phyloP scores from a whole-genome alignment of 2,797 vertebrate species.

The Rhinogobio ventralis region DNA sequence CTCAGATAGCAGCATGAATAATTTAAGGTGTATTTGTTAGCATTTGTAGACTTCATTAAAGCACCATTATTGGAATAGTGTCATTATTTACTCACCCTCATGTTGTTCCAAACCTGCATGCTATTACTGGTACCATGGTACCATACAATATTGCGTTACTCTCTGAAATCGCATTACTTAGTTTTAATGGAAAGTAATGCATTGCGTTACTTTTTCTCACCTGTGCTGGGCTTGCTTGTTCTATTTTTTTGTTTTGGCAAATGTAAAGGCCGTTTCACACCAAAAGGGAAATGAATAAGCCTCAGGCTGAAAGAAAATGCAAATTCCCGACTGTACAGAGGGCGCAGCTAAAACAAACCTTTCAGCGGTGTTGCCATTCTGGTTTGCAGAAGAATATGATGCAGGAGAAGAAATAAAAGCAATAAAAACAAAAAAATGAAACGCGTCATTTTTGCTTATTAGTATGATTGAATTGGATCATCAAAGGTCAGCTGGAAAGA shows the following conservation, averaged over 20 bases:
- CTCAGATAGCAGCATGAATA: conserved; percentile 21
- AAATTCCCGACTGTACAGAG: background rate
- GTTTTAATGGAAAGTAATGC: background rate
- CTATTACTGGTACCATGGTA: background rate
- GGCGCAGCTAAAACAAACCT: background rate
- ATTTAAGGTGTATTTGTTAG: conserved; percentile 8
- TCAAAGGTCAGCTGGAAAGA: background rate
- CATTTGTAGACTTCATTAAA: conserved; percentile 1
- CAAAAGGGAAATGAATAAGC: background rate
- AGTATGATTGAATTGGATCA: background rate
- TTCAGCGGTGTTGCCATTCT: background rate
- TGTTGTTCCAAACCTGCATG: background rate
- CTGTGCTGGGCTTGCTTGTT: background rate
- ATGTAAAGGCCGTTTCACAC: background rate
- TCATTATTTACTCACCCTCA: background rate
- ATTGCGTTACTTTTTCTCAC: background rate
- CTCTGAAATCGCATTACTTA: background rate
- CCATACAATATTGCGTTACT: background rate
- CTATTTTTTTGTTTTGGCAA: background rate
- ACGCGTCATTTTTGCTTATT: background rate
- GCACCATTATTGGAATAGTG: background rate
- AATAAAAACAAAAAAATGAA: background rate
- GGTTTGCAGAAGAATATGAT: background rate
- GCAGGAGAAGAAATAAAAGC: background rate
- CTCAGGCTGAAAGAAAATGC: background rate